Conservation (phyloP, 2,113 vertebrate genomes). For the Rhombomys opimus region DNA sequence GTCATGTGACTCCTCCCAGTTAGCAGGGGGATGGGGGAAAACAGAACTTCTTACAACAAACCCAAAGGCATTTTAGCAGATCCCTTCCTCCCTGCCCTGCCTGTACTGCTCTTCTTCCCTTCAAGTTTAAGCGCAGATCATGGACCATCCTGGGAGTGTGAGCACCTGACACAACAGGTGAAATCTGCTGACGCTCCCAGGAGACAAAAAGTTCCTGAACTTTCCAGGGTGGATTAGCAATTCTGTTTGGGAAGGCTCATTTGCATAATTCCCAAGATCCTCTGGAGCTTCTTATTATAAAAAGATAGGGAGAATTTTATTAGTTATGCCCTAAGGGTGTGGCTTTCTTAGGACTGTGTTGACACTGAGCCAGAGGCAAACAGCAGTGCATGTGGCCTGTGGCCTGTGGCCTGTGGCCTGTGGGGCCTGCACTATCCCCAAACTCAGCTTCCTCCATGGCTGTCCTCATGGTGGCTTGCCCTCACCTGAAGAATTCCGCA, state of each 20-base stretch:
- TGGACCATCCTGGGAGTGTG: background rate
- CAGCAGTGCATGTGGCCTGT: background rate
- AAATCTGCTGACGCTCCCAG: conserved; percentile 36
- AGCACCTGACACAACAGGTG: conserved; percentile 56
- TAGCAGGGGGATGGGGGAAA: conserved; percentile 1
- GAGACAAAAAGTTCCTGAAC: conserved; percentile 43
- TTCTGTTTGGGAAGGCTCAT: conserved; percentile 43
- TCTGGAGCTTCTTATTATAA: conserved; percentile 38
- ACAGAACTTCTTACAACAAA: background rate
- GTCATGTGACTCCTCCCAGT: conserved; percentile 40
- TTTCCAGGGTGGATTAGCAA: conserved; percentile 48
- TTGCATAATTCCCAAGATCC: conserved; percentile 47
- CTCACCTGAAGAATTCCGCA: too few relatives aligned
- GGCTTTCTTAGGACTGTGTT: conserved; percentile 56
- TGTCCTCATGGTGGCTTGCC: background rate
- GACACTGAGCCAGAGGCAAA: conserved; percentile 39
- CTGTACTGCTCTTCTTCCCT: background rate
- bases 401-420: background rate
- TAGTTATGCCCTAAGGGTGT: conserved; percentile 36
- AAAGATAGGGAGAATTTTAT: conserved; percentile 45
- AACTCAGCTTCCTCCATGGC: background rate
- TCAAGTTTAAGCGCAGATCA: conserved; percentile 49
- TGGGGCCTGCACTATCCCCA: background rate
- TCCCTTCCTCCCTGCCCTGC: background rate
- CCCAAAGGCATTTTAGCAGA: background rate